phyloP scores from a whole-genome alignment of 2,113 vertebrate genomes.

The Tringa solitaria region DNA sequence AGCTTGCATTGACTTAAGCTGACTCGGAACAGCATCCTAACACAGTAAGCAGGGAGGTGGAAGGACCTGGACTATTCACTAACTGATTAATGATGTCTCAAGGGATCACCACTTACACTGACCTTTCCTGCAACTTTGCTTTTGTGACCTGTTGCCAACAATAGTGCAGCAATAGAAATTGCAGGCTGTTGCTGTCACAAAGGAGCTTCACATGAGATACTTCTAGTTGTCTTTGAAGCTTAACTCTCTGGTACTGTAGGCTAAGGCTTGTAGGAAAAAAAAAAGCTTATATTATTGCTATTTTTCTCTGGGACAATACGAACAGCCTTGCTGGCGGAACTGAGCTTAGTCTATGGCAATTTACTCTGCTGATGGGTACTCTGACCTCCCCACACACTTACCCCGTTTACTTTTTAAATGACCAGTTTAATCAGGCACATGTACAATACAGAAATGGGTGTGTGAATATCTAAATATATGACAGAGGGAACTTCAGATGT shows the following conservation, averaged over 20 bases:
- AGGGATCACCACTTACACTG: not conserved
- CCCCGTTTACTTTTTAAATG: slow-evolving; percentile 24
- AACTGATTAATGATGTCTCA: not conserved
- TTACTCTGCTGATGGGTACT: not conserved
- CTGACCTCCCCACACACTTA: slow-evolving; percentile 13
- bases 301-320: not conserved
- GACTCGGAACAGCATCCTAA: not conserved
- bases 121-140: not conserved
- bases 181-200: not conserved
- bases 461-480: slow-evolving; percentile 17
- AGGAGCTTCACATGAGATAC: not conserved
- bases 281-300: not conserved
- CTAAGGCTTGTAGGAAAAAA: not conserved
- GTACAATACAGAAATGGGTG: not conserved
- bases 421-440: not conserved
- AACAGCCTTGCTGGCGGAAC: not conserved
- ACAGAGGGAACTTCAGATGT: slow-evolving; percentile 30
- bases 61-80: not conserved
- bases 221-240: not conserved
- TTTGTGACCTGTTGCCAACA: not conserved
- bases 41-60: not conserved
- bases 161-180: not conserved
- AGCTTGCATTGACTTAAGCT: not conserved
- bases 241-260: not conserved
- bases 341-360: not conserved